A percentile compares a stretch with the other conserved stretches of the same genome.
phyloP scores from a whole-genome alignment of 1,140 invertebrate species.

The Rhynchophorus ferrugineus region DNA sequence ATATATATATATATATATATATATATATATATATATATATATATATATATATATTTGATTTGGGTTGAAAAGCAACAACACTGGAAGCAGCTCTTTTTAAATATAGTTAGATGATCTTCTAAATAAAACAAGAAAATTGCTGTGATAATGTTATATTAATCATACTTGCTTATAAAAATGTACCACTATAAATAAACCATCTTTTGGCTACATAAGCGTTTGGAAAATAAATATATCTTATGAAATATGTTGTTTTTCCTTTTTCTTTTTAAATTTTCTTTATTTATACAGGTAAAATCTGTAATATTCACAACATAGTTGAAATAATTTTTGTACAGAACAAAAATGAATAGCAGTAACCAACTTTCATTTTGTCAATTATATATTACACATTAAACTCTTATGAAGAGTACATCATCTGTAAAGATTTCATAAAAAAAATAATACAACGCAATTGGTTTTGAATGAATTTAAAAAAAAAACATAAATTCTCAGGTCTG shows the following conservation, averaged over 20 bases:
- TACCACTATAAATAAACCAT: constrained; percentile 20
- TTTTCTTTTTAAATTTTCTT: constrained; percentile 7
- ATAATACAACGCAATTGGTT: too few species aligned
- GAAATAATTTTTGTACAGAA: constrained; percentile 12
- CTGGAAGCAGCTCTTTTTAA: too few species aligned
- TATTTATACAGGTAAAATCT: constrained; percentile 8
- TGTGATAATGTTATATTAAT: constrained; percentile 4
- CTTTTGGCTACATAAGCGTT: constrained; percentile 23
- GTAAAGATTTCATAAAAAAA: constrained; percentile 1
- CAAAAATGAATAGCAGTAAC: background rate
- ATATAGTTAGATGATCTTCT: too few species aligned
- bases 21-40: too few species aligned
- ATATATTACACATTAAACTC: constrained; percentile 11
- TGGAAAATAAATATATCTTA: constrained; percentile 23
- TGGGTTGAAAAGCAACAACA: too few species aligned
- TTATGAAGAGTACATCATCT: constrained; percentile 14
- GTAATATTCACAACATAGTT: constrained; percentile 1
- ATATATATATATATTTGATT: too few species aligned
- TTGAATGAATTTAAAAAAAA: background rate
- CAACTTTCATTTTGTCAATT: constrained; percentile 1
- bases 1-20: too few species aligned
- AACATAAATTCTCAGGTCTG: background rate
- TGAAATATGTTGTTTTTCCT: constrained; percentile 13
- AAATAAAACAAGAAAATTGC: background rate
- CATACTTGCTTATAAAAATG: constrained; percentile 24